Conservation (phyloP, 2,888 invertebrate species). For the Anthophora plumipes region DNA sequence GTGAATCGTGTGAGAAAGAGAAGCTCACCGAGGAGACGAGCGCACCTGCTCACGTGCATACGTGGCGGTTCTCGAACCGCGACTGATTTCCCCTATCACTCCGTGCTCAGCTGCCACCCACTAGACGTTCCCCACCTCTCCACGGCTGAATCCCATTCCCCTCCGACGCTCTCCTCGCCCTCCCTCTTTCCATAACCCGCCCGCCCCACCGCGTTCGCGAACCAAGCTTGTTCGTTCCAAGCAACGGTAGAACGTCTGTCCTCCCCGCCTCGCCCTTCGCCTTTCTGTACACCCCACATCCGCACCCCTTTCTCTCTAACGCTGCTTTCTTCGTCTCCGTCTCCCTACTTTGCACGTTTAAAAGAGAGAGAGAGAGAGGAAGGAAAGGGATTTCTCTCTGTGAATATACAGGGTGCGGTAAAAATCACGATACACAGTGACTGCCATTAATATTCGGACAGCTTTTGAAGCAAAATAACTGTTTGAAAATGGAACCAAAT, state of each 20-base stretch:
- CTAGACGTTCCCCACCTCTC: conserved; percentile 53
- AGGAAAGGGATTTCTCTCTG: conserved; percentile 10
- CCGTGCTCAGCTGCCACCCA: conserved; percentile 71
- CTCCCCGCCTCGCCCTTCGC: conserved; percentile 32
- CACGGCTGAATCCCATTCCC: conserved; percentile 27
- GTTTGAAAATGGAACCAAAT: too few relatives aligned
- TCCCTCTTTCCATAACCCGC: not conserved
- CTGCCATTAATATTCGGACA: too few relatives aligned
- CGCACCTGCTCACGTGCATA: conserved; percentile 66
- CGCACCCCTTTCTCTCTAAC: conserved; percentile 33
- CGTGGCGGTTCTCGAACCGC: conserved; percentile 78
- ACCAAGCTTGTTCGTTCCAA: conserved; percentile 59
- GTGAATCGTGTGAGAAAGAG: not conserved
- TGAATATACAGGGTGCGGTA: conserved; percentile 43
- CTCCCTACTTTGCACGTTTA: conserved; percentile 34
- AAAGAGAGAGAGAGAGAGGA: too few relatives aligned
- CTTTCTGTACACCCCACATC: conserved; percentile 1
- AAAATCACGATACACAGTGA: conserved; percentile 41
- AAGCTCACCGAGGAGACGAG: conserved; percentile 38
- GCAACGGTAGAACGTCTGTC: conserved; percentile 70
- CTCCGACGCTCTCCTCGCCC: conserved; percentile 4
- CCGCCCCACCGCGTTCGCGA: conserved; percentile 19
- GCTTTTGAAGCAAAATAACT: too few relatives aligned
- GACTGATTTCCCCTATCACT: conserved; percentile 80
- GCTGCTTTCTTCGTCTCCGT: conserved; percentile 29